These are phyloP conservation scores for Oryctes rhinoceros DNA, from an alignment of 1,140 invertebrate genomes.

Conservation along the genomic window DNA sequence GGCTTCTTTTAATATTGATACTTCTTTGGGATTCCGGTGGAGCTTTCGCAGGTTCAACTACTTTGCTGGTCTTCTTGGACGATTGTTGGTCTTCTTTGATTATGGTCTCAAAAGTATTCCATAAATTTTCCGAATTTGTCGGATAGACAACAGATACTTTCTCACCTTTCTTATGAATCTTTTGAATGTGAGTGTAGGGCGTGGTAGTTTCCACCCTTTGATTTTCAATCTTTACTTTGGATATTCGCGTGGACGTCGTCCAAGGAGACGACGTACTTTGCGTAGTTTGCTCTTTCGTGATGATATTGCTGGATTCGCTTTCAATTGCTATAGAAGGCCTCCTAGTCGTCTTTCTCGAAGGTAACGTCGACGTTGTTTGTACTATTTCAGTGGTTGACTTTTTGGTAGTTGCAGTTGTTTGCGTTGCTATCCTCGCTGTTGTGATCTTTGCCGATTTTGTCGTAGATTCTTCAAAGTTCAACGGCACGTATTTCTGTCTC, in stretches of 20 bases:
- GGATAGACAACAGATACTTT: slow-evolving; percentile 37
- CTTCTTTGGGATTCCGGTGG: slow-evolving; percentile 17
- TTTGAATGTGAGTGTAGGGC: slow-evolving; percentile 54
- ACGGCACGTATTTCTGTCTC: slow-evolving; percentile 53
- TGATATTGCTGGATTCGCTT: neutral
- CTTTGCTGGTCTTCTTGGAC: neutral
- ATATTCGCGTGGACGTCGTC: neutral
- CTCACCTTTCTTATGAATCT: slow-evolving; percentile 51
- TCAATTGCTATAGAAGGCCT: neutral
- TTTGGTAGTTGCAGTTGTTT: neutral
- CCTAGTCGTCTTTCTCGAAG: too few relatives aligned
- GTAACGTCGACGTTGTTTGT: too few relatives aligned
- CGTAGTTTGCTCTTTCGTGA: neutral
- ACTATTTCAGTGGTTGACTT: neutral
- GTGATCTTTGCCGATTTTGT: slow-evolving; percentile 4
- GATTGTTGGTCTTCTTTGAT: neutral
- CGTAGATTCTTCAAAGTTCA: slow-evolving; percentile 51
- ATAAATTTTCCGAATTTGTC: slow-evolving; percentile 26
- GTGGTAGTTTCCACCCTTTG: slow-evolving; percentile 5
- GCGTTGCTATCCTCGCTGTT: neutral
- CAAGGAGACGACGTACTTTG: neutral
- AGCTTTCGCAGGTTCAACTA: neutral
- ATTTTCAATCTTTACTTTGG: neutral
- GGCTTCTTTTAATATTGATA: slow-evolving; percentile 18
- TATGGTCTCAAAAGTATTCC: slow-evolving; percentile 8